Evolutionary conservation across 2,797 vertebrate species (phyloP).

Genomic region (Parotocinclus haroldoi): DNA sequence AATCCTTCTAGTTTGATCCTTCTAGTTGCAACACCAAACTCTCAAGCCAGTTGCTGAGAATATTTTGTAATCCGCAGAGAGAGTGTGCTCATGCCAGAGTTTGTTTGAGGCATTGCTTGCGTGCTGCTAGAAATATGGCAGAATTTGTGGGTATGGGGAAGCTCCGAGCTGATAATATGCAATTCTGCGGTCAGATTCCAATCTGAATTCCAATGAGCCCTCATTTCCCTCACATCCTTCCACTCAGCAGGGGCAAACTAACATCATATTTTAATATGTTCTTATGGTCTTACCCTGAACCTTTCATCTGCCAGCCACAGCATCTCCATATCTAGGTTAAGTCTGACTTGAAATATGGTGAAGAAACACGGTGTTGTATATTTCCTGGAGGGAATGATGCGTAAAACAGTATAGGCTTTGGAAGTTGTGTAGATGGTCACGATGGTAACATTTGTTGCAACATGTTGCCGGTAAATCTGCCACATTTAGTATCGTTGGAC

Average conservation of each 20-base stretch:
- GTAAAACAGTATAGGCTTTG: too few relatives aligned
- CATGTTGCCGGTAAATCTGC: too few relatives aligned
- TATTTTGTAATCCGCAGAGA: slow-evolving; percentile 35
- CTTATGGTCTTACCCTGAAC: neutral
- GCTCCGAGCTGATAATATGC: slow-evolving; percentile 14
- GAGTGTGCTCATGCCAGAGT: slow-evolving; percentile 22
- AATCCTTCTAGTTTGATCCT: slow-evolving; percentile 27
- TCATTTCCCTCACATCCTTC: neutral
- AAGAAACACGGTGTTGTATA: too few relatives aligned
- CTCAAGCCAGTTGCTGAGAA: slow-evolving; percentile 20
- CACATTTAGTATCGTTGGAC: too few relatives aligned
- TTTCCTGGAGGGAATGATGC: too few relatives aligned
- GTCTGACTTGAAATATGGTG: too few relatives aligned
- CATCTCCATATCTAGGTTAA: too few relatives aligned
- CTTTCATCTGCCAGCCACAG: too few relatives aligned
- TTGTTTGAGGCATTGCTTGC: slow-evolving; percentile 36
- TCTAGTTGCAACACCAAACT: slow-evolving; percentile 25
- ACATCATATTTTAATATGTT: neutral
- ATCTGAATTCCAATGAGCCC: slow-evolving; percentile 21
- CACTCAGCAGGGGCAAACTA: neutral
- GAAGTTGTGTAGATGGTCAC: too few relatives aligned
- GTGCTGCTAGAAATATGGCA: slow-evolving; percentile 54
- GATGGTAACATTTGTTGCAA: too few relatives aligned
- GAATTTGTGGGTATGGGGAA: slow-evolving; percentile 53
- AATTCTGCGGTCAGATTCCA: slow-evolving; percentile 19